Evolutionary conservation across 2,113 vertebrate genomes (phyloP), one percentile per base, ranked within the genome.

Genomic region (Vanacampus margaritifer): DNA sequence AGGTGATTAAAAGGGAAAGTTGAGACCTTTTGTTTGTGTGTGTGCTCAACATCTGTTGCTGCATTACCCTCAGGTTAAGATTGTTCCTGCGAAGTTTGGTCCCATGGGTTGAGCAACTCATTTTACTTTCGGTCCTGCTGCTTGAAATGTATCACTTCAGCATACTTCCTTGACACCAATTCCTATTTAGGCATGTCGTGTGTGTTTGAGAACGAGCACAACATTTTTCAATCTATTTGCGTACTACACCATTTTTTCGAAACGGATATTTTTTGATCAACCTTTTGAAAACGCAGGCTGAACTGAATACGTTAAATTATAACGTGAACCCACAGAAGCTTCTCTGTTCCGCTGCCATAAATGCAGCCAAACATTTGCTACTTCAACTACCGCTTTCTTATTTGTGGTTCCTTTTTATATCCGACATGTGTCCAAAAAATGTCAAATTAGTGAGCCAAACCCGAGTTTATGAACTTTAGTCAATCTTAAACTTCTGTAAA

Each of bases 391-490:
- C 67, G 13, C 53, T 28, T 53, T 12, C 50, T 35, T 35, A 16
- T 57, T 70, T 73, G 46, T 67, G 59, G 50, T 50, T 37, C 69
- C 48, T 67, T 62, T n/a, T 69, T 80, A 61, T 66, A 50, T 58
- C 36, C 63, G 17, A 46, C 45, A 21, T 21, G 17, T 46, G 45
- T 46, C 45, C 17, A 0, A 46, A 46, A 46, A 46, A 46, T 21
- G 16, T 46, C 17, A 46, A 17, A 46, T 19, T 17, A 21, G 3
- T 10, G 10, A 13, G 65, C 79, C 74, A 76, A 73, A 67, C 64
- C 65, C 62, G 68, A 84, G 65, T 80, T 79, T 81, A 72, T 53
- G 69, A 81, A 63, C 74, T 75, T 69, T 50, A 69, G 69, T 69
- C 68, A 73, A 68, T 75, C 65, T 71, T 39, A 32, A 79, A 65